phyloP scores from a whole-genome alignment of 2,113 vertebrate genomes.

The Anoplopoma fimbria region DNA sequence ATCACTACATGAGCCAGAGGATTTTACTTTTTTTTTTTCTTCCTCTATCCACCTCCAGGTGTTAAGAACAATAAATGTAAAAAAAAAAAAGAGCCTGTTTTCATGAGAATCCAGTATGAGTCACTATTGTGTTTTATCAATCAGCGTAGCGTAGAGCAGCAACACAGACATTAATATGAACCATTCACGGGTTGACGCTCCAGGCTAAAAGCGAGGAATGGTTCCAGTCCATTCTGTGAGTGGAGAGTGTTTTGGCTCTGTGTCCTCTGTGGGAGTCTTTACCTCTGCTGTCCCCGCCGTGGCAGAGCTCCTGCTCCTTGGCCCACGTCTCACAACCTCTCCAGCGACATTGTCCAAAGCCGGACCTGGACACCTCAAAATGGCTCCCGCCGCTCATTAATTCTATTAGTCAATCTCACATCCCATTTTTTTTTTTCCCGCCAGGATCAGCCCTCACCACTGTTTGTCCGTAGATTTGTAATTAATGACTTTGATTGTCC shows the following conservation, averaged over 20 bases:
- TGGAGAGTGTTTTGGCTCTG: conserved; percentile 48
- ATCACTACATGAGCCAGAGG: conserved; percentile 7
- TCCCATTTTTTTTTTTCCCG: conserved; percentile 44
- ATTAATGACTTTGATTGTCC: conserved; percentile 66
- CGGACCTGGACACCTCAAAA: conserved; percentile 45
- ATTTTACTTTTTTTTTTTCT: no score
- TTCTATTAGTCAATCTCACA: conserved; percentile 46
- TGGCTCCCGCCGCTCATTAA: conserved; percentile 50
- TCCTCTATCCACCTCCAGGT: conserved; percentile 25
- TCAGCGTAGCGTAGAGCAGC: conserved; percentile 23
- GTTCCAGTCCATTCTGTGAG: conserved; percentile 53
- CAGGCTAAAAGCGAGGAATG: conserved; percentile 36
- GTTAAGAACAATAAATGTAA: conserved; percentile 39
- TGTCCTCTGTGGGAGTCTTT: conserved; percentile 54
- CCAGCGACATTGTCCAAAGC: conserved; percentile 29
- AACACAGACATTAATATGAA: conserved; percentile 42
- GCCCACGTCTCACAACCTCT: conserved; percentile 22
- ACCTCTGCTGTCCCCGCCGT: conserved; percentile 42
- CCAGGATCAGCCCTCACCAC: conserved; percentile 60
- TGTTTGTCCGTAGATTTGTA: conserved; percentile 60
- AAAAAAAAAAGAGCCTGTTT: conserved; percentile 14
- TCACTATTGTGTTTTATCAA: conserved; percentile 48
- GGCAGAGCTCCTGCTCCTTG: conserved; percentile 46
- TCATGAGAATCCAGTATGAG: conserved; percentile 30
- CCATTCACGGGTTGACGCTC: conserved; percentile 36